A percentile compares a stretch with the other conserved stretches of the same genome.
These are phyloP conservation scores for Stenchaetothrips biformis DNA, from an alignment of 2,888 invertebrate species.

Conservation along the genomic window DNA sequence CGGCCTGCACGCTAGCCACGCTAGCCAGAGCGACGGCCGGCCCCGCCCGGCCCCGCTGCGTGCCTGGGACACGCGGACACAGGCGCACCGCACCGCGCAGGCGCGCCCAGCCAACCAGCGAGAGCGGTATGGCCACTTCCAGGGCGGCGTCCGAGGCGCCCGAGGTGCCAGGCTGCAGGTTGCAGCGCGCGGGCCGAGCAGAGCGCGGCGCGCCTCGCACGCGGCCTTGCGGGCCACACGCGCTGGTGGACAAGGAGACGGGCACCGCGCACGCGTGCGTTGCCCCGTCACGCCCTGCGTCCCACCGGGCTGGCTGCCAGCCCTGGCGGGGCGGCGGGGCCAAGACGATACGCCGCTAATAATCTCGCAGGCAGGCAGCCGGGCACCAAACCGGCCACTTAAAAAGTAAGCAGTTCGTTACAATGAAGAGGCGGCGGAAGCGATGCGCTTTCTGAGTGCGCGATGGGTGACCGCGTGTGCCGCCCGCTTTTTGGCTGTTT, in stretches of 20 bases:
- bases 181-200: not conserved
- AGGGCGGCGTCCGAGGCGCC: too few relatives aligned
- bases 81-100: not conserved
- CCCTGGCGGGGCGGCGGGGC: too few relatives aligned
- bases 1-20: too few relatives aligned
- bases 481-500: not conserved
- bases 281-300: too few relatives aligned
- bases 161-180: too few relatives aligned
- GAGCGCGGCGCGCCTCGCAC: not conserved
- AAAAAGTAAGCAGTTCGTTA: not conserved
- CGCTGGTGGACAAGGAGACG: slow-evolving; percentile 18
- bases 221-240: slow-evolving; percentile 1
- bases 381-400: not conserved
- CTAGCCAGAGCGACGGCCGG: not conserved
- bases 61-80: not conserved
- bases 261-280: not conserved
- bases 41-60: not conserved
- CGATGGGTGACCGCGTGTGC: too few relatives aligned
- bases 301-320: too few relatives aligned
- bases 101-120: slow-evolving; percentile 1
- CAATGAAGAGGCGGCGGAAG: too few relatives aligned
- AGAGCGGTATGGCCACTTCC: not conserved
- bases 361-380: not conserved
- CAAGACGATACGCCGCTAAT: not conserved
- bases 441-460: too few relatives aligned